Evolutionary conservation across 2,888 invertebrate genomes (phyloP).

Genomic region (Nematopogon swammerdamellus): DNA sequence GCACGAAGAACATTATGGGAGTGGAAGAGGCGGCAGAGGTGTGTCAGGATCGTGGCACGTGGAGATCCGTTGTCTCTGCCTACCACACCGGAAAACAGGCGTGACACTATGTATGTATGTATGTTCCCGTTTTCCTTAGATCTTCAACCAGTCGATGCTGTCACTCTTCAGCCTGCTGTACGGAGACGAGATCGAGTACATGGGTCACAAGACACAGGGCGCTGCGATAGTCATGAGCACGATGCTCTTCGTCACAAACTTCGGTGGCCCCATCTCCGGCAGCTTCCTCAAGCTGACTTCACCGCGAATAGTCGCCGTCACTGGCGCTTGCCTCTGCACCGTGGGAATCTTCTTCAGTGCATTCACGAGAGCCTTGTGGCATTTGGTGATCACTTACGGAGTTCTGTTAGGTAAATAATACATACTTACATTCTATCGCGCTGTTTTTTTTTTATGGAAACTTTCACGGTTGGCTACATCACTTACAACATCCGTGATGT

Average conservation of each 20-base stretch:
- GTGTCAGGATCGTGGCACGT: too few species aligned
- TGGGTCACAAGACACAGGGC: slow-evolving; percentile 64
- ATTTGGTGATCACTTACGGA: slow-evolving; percentile 44
- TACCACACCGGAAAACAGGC: too few species aligned
- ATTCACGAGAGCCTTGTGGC: slow-evolving; percentile 38
- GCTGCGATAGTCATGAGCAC: slow-evolving; percentile 66
- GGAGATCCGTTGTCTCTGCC: too few species aligned
- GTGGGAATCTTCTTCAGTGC: slow-evolving; percentile 43
- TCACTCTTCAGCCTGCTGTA: slow-evolving; percentile 69
- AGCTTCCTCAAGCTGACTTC: slow-evolving; percentile 56
- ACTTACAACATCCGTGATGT: too few species aligned
- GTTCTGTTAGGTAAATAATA: slow-evolving; percentile 37
- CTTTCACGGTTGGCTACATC: too few species aligned
- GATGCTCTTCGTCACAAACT: slow-evolving; percentile 62
- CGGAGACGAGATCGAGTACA: slow-evolving; percentile 59
- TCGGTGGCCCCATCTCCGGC: slow-evolving; percentile 67
- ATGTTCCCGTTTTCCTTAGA: too few species aligned
- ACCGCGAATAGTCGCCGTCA: slow-evolving; percentile 38
- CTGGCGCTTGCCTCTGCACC: slow-evolving; percentile 35
- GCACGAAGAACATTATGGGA: too few species aligned
- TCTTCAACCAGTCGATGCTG: slow-evolving; percentile 68
- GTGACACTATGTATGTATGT: too few species aligned
- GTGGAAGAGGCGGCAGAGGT: too few species aligned
- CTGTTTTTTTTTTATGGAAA: too few species aligned
- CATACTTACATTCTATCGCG: too few species aligned